These are phyloP conservation scores for Drosophila repleta DNA, from an alignment of 1,140 invertebrate genomes.

Conservation along the genomic window DNA sequence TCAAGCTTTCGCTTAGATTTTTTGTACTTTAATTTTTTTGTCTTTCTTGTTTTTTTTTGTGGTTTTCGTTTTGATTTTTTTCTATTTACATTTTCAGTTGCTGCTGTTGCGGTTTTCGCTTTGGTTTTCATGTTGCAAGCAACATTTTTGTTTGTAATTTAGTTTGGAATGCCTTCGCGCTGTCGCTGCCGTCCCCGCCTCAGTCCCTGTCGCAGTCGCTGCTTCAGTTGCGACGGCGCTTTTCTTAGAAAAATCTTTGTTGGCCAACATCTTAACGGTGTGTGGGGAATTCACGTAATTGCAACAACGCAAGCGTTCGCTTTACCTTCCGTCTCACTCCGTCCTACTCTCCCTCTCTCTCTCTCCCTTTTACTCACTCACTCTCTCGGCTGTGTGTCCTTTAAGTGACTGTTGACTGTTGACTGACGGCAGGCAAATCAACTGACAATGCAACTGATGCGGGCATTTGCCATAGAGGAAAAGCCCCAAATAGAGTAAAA, in stretches of 20 bases:
- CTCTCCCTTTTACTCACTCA: not conserved
- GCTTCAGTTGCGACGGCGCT: slow-evolving; percentile 38
- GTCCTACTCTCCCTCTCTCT: not conserved
- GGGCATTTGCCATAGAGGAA: slow-evolving; percentile 17
- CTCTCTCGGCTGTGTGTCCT: slow-evolving; percentile 2
- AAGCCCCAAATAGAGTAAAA: not conserved
- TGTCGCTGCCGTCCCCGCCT: slow-evolving; percentile 29
- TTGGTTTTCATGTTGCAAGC: slow-evolving; percentile 60
- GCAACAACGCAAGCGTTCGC: slow-evolving; percentile 28
- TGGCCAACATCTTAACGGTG: slow-evolving; percentile 52
- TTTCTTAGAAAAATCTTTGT: slow-evolving; percentile 77
- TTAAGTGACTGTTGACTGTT: slow-evolving; percentile 42
- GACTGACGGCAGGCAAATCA: slow-evolving; percentile 69
- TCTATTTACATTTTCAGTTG: slow-evolving; percentile 70
- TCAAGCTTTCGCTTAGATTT: too few relatives aligned
- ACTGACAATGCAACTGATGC: slow-evolving; percentile 60
- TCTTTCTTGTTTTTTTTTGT: not conserved
- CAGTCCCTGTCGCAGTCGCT: slow-evolving; percentile 33
- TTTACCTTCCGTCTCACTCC: not conserved
- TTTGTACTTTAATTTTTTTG: too few relatives aligned
- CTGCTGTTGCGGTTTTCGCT: slow-evolving; percentile 74
- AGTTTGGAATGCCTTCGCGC: slow-evolving; percentile 64
- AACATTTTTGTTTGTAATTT: slow-evolving; percentile 81
- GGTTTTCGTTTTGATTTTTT: slow-evolving; percentile 19
- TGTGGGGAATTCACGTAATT: slow-evolving; percentile 58